These are phyloP conservation scores for Phoeniculus purpureus DNA, from an alignment of 2,797 vertebrate genomes.

Conservation along the genomic window DNA sequence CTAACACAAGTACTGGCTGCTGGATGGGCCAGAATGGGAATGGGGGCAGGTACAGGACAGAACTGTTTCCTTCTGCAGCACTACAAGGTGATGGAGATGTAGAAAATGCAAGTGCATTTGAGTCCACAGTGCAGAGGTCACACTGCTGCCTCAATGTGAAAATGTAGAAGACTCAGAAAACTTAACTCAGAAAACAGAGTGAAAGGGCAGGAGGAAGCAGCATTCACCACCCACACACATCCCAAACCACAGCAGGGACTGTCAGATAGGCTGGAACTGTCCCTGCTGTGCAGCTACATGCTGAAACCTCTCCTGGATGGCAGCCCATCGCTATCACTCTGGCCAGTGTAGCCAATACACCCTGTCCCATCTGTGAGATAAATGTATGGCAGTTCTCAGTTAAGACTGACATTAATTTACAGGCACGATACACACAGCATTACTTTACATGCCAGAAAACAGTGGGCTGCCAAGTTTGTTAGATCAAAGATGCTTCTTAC, in stretches of 20 bases:
- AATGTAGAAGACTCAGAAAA: not conserved
- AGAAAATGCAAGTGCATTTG: not conserved
- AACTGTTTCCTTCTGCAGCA: not conserved
- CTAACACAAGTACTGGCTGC: not conserved
- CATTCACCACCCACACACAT: accelerated
- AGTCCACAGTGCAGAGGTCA: not conserved
- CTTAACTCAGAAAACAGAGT: not conserved
- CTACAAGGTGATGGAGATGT: not conserved
- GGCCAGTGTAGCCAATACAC: not conserved
- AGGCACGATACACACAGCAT: not conserved
- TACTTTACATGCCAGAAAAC: conserved; percentile 12
- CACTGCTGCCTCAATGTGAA: not conserved
- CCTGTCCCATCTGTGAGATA: not conserved
- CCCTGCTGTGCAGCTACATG: not conserved
- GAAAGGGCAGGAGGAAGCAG: not conserved
- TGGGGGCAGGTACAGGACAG: not conserved
- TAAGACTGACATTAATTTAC: not conserved
- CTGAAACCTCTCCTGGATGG: not conserved
- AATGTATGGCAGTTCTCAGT: conserved; percentile 16
- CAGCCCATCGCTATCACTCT: not conserved
- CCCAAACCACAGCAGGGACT: not conserved
- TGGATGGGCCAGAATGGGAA: not conserved
- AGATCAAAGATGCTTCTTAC: conserved; percentile 19
- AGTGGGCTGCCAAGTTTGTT: conserved; percentile 21
- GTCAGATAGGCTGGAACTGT: not conserved